Evolutionary conservation across 2,888 invertebrate species (phyloP).

Genomic region (Rhagonycha lutea): DNA sequence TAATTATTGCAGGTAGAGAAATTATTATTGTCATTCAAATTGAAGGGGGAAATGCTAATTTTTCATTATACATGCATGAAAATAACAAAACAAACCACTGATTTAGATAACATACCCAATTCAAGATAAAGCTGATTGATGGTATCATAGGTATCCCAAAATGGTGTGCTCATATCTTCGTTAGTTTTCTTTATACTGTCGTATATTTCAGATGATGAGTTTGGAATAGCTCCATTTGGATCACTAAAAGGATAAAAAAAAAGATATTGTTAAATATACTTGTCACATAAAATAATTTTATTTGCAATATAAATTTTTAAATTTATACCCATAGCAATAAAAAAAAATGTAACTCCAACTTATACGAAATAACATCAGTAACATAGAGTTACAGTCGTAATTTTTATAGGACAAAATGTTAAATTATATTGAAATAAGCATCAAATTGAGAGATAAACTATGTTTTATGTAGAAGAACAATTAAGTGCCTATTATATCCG

Average conservation of each 20-base stretch:
- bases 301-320: not conserved
- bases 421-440: not conserved
- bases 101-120: conserved; percentile 59
- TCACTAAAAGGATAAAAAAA: conserved; percentile 60
- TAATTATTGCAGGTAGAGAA: not conserved
- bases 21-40: not conserved
- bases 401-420: not conserved
- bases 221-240: conserved; percentile 63
- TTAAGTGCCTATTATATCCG: not conserved
- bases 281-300: not conserved
- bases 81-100: not conserved
- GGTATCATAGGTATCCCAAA: conserved; percentile 89
- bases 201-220: conserved; percentile 43
- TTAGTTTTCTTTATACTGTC: conserved; percentile 39
- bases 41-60: not conserved
- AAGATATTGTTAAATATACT: not conserved
- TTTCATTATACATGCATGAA: not conserved
- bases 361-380: not conserved
- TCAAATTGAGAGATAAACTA: not conserved
- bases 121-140: conserved; percentile 89
- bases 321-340: not conserved
- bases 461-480: not conserved
- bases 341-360: not conserved
- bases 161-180: conserved; percentile 65
- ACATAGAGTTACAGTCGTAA: not conserved